These are phyloP conservation scores for Apostichopus californicus DNA, from an alignment of 35 echinoderm and acorn worm species.

Conservation along the genomic window DNA sequence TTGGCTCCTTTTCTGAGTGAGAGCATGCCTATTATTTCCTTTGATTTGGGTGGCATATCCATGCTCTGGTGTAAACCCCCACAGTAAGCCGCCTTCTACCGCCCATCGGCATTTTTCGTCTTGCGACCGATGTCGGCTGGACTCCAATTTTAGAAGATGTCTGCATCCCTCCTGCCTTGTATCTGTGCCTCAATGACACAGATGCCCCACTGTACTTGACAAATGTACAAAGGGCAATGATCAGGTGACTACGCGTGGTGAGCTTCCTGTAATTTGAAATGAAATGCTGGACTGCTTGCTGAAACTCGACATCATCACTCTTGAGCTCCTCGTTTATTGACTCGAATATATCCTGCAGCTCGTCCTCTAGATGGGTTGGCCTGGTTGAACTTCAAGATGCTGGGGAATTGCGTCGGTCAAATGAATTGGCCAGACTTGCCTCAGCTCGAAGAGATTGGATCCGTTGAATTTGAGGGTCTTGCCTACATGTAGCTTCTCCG, in stretches of 20 bases:
- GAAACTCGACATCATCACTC: slow-evolving; percentile 18
- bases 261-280: slow-evolving; percentile 41
- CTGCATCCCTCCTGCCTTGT: neutral
- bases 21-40: neutral
- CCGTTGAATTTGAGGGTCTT: neutral
- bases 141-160: slow-evolving; percentile 51
- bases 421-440: neutral
- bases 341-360: slow-evolving; percentile 25
- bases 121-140: slow-evolving; percentile 44
- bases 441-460: neutral
- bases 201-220: neutral
- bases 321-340: neutral
- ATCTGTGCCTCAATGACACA: neutral
- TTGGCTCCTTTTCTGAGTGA: neutral
- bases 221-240: slow-evolving; percentile 44
- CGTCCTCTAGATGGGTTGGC: neutral
- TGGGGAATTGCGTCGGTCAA: neutral
- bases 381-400: too few relatives aligned
- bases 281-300: slow-evolving; percentile 17
- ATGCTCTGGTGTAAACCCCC: slow-evolving; percentile 29
- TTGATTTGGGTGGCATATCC: slow-evolving; percentile 10
- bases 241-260: slow-evolving; percentile 50
- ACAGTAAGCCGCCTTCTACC: slow-evolving; percentile 17
- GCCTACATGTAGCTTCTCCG: neutral
- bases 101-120: slow-evolving; percentile 33